Evolutionary conservation across 2,888 invertebrate genomes (phyloP), one percentile per base, ranked within the genome.

Genomic region (Calephelis perditalis): DNA sequence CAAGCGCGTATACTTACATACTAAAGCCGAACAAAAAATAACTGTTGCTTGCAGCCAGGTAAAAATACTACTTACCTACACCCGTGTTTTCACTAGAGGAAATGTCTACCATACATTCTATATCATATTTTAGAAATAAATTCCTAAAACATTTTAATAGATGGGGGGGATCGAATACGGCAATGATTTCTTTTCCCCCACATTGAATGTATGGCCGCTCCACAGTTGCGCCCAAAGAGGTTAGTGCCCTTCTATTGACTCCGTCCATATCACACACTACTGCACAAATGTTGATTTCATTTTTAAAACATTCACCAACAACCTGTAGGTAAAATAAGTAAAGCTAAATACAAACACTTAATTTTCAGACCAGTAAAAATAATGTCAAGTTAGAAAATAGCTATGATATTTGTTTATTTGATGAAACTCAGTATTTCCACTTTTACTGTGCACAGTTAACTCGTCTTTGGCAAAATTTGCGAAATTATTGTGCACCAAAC

Each of bases 251-350:
- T 45, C 59, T 62, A 47, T 68, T 67, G 8, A 66, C 66, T 37
- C 63, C 61, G 58, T 62, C 63, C 65, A 67, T 63, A 49, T 69
- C 67, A 49, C 62, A 65, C 3, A 69, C 63, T n/a, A 62, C 67
- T 5, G 63, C 65, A 12, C 49, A 11, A 26, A 68, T 60, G 46
- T 62, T 63, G 5, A 70, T 37, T 2, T 64, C 63, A 6, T 49
- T 26, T 58, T 56, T 45, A 35, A 60, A 61, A 59, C 69, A 67
- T 37, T 63, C 11, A 15, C 52, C 44, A 40, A 69, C 10, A 6
- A 69, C 62, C 70, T 69, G 61, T 55, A 70, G 69, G 52, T 57
- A 59, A 57, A 59, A 45, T 37, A 10, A 57, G 5, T 49, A 10
- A 35, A 49, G 15, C 15, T 49, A 9, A 8, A 49, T 47, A 47